Percentiles rank a stretch among this genome's conserved stretches.
phyloP scores from a whole-genome alignment of 2,888 invertebrate species.

The Pristionchus fissidentatus region DNA sequence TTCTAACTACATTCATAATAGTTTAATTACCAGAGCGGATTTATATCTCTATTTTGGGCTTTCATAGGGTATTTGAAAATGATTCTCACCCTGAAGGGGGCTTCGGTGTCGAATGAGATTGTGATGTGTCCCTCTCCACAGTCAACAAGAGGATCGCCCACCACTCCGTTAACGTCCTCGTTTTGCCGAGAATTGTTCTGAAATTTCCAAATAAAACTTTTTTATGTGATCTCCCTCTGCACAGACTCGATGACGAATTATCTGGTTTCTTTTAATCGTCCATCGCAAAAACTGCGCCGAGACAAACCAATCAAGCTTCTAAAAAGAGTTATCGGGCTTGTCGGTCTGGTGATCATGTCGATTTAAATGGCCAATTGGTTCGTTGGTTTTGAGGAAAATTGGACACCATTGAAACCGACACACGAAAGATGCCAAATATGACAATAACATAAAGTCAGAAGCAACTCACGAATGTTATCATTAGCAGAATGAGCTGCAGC shows the following conservation, averaged over 20 bases:
- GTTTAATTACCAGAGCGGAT: too few species aligned
- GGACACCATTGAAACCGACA: background rate
- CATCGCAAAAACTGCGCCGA: background rate
- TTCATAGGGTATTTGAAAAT: background rate
- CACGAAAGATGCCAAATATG: background rate
- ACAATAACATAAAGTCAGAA: background rate
- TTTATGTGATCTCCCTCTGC: background rate
- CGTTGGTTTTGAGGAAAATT: background rate
- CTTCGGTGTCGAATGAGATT: slow-evolving; percentile 32
- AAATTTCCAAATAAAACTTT: background rate
- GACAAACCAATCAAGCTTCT: too few species aligned
- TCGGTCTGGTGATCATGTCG: background rate
- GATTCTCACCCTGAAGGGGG: slow-evolving; percentile 23
- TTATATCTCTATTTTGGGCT: too few species aligned
- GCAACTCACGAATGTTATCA: slow-evolving; percentile 15
- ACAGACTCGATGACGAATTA: background rate
- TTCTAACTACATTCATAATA: too few species aligned
- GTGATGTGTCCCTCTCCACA: slow-evolving; percentile 68
- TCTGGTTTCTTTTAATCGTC: background rate
- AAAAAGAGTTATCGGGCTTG: background rate
- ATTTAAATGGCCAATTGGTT: background rate
- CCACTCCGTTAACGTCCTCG: slow-evolving; percentile 61
- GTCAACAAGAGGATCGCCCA: slow-evolving; percentile 72
- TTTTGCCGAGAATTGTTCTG: background rate
- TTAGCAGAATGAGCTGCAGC: slow-evolving; percentile 7